Evolutionary conservation across 92 coral and sea anemone species (phyloP).

Genomic region (Umimayanthus chanpuru): DNA sequence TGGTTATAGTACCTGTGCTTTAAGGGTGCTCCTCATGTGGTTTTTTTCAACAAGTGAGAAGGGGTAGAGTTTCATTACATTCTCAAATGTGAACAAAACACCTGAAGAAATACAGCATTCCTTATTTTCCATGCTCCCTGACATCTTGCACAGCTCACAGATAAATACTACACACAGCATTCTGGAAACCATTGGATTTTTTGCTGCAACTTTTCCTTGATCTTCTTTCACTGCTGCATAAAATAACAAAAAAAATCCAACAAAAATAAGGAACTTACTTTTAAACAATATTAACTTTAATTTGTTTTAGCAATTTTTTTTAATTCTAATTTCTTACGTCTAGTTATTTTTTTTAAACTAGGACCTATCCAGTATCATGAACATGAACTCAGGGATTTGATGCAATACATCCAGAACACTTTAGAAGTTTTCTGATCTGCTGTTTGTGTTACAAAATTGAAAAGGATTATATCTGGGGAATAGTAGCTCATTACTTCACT

Average conservation of each 20-base stretch:
- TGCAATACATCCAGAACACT: too few species aligned
- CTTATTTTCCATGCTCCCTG: background rate
- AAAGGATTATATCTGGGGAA: too few species aligned
- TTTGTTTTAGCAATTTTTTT: too few species aligned
- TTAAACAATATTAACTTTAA: too few species aligned
- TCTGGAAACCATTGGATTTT: background rate
- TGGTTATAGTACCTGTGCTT: slow-evolving; percentile 33
- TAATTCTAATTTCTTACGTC: too few species aligned
- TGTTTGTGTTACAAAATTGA: too few species aligned
- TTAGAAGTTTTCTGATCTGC: too few species aligned
- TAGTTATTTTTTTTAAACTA: too few species aligned
- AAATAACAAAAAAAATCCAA: background rate
- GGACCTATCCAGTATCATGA: too few species aligned
- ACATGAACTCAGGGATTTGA: too few species aligned
- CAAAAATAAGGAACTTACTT: too few species aligned
- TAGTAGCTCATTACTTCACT: too few species aligned
- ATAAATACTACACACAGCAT: slow-evolving; percentile 20
- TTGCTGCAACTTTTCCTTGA: background rate
- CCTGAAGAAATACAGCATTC: background rate
- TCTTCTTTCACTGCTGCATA: background rate
- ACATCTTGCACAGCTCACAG: background rate
- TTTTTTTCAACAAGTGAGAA: slow-evolving; percentile 23
- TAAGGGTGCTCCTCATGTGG: slow-evolving; percentile 25
- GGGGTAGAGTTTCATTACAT: slow-evolving; percentile 23
- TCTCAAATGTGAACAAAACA: background rate